Percentiles rank a stretch among this genome's conserved stretches.
Conservation (phyloP, 2,888 invertebrate genomes). For the Lamproptera curius region DNA sequence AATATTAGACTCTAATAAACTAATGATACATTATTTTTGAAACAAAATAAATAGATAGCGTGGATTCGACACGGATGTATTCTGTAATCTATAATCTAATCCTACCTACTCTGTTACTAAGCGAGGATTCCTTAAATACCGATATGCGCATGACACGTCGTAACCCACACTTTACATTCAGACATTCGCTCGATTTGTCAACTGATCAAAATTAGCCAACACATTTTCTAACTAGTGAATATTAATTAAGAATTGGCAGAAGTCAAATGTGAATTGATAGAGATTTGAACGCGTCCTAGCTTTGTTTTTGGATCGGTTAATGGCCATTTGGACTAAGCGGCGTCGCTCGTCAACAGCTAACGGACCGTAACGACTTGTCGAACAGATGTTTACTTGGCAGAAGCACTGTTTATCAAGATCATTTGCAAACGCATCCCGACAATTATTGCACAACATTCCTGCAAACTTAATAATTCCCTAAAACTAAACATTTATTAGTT, state of each 20-base stretch:
- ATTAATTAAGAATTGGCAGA: background rate
- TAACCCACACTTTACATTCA: no score
- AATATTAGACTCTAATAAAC: no score
- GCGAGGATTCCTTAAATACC: background rate
- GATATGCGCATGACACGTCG: no score
- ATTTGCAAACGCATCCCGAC: background rate
- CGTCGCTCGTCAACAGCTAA: background rate
- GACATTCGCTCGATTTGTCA: no score
- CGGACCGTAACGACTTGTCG: background rate
- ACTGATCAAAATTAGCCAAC: no score
- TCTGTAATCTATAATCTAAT: background rate
- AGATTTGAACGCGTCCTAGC: background rate
- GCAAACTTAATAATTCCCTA: no score
- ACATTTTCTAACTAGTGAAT: no score
- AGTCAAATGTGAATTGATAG: background rate
- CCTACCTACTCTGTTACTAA: background rate
- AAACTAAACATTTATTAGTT: no score
- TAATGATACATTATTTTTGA: no score
- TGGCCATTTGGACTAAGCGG: background rate
- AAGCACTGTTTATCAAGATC: background rate
- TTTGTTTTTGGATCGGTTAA: background rate
- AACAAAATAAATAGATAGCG: no score
- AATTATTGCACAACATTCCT: background rate
- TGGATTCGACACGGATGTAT: no score
- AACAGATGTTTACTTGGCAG: conserved; percentile 10